phyloP scores from a whole-genome alignment of 1,140 invertebrate genomes.

The Drosophila lini region DNA sequence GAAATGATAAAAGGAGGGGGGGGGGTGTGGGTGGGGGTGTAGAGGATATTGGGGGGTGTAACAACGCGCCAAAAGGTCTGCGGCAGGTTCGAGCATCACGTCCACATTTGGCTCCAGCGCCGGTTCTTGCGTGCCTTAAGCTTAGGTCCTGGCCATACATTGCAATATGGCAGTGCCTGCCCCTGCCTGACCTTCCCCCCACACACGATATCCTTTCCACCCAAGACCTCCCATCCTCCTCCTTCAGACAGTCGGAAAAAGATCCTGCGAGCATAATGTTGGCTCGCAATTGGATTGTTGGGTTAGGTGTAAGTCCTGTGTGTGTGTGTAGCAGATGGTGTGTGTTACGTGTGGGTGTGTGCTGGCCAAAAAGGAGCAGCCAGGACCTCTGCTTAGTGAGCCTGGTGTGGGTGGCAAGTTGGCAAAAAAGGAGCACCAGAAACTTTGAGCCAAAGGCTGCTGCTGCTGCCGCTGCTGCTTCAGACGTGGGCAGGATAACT shows the following conservation, averaged over 20 bases:
- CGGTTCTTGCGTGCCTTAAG: slow-evolving; percentile 41
- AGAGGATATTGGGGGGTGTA: neutral
- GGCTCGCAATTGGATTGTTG: slow-evolving; percentile 77
- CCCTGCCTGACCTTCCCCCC: slow-evolving; percentile 16
- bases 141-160: slow-evolving; percentile 64
- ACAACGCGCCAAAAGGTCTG: slow-evolving; percentile 9
- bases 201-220: neutral
- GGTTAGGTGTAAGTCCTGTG: slow-evolving; percentile 81
- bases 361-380: slow-evolving; percentile 24
- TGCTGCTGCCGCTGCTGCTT: slow-evolving; percentile 7
- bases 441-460: slow-evolving; percentile 42
- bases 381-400: neutral
- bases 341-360: slow-evolving; percentile 41
- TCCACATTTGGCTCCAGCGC: slow-evolving; percentile 33
- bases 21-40: neutral
- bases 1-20: slow-evolving; percentile 57
- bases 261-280: slow-evolving; percentile 70
- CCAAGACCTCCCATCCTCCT: no score
- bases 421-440: slow-evolving; percentile 29
- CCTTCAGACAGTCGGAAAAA: slow-evolving; percentile 4
- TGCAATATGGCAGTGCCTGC: slow-evolving; percentile 58
- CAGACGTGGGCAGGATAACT: slow-evolving; percentile 41
- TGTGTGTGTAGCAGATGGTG: slow-evolving; percentile 64
- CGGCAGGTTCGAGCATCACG: slow-evolving; percentile 52
- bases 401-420: slow-evolving; percentile 42